These are phyloP conservation scores for Ciona savignyi DNA, from an alignment of 23 tunicate species.

Conservation along the genomic window DNA sequence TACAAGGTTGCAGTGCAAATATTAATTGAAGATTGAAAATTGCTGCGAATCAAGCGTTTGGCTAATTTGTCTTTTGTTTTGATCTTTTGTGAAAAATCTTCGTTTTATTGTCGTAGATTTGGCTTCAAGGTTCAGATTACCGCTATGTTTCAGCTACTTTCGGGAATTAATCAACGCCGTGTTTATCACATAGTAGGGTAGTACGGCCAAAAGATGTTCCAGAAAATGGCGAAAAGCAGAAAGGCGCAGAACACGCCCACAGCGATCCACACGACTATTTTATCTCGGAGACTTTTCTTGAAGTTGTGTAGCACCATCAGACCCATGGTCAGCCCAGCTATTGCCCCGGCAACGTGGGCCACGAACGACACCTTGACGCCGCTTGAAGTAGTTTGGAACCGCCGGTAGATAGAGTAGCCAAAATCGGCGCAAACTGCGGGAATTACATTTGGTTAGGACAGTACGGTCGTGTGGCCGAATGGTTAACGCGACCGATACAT, in stretches of 20 bases:
- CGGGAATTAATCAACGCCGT: no score
- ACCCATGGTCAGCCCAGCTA: slow-evolving; percentile 83
- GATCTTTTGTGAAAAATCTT: no score
- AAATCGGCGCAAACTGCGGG: slow-evolving; percentile 80
- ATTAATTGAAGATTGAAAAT: no score
- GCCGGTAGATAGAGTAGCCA: slow-evolving; percentile 75
- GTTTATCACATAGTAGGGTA: slow-evolving; percentile 10
- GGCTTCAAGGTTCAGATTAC: no score
- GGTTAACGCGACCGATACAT: no score
- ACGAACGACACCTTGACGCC: slow-evolving; percentile 71
- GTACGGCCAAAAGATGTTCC: slow-evolving; percentile 81
- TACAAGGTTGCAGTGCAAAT: no score
- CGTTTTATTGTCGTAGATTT: no score
- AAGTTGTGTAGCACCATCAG: slow-evolving; percentile 71
- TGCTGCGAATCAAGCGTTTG: no score
- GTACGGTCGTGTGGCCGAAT: no score
- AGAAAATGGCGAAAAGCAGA: slow-evolving; percentile 71
- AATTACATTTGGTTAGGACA: no score
- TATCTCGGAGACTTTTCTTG: slow-evolving; percentile 65
- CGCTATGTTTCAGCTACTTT: no score
- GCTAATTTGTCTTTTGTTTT: no score
- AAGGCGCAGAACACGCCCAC: slow-evolving; percentile 48
- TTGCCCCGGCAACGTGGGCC: slow-evolving; percentile 91
- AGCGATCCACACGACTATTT: slow-evolving; percentile 46
- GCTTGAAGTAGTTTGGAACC: slow-evolving; percentile 35